These are phyloP conservation scores for Carcina quercana DNA, from an alignment of 2,888 invertebrate genomes.

Conservation along the genomic window DNA sequence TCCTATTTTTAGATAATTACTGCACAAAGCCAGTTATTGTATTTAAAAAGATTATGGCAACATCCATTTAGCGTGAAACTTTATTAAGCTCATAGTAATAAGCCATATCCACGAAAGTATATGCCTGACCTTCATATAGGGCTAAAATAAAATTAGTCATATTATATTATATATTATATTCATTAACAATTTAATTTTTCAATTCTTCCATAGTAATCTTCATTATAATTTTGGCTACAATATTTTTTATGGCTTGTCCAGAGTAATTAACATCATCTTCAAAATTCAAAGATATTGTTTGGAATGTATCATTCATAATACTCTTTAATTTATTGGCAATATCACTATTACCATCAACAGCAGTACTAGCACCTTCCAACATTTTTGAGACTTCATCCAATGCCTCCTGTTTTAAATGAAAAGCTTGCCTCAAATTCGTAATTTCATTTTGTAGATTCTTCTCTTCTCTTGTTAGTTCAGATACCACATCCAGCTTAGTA, in stretches of 20 bases:
- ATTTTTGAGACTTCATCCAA: slow-evolving; percentile 17
- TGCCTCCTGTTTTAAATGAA: slow-evolving; percentile 23
- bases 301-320: slow-evolving; percentile 60
- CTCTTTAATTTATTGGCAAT: slow-evolving; percentile 37
- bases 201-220: slow-evolving; percentile 46
- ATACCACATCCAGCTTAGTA: slow-evolving; percentile 10
- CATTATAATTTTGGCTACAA: slow-evolving; percentile 48
- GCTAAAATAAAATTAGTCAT: too few species aligned
- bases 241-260: slow-evolving; percentile 43
- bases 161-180: too few species aligned
- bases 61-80: too few species aligned
- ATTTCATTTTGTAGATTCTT: slow-evolving; percentile 23
- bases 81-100: too few species aligned
- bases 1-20: too few species aligned
- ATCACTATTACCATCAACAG: slow-evolving; percentile 17
- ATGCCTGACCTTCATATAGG: too few species aligned
- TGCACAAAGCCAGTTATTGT: too few species aligned
- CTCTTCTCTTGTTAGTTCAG: slow-evolving; percentile 16
- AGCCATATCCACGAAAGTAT: too few species aligned
- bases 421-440: slow-evolving; percentile 23
- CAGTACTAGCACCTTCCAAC: slow-evolving; percentile 17
- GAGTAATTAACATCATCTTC: slow-evolving; percentile 35
- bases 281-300: slow-evolving; percentile 45
- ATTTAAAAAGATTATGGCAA: too few species aligned
- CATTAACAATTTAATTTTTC: not conserved